phyloP scores from a whole-genome alignment of 2,113 vertebrate species.

The Mellivora capensis region DNA sequence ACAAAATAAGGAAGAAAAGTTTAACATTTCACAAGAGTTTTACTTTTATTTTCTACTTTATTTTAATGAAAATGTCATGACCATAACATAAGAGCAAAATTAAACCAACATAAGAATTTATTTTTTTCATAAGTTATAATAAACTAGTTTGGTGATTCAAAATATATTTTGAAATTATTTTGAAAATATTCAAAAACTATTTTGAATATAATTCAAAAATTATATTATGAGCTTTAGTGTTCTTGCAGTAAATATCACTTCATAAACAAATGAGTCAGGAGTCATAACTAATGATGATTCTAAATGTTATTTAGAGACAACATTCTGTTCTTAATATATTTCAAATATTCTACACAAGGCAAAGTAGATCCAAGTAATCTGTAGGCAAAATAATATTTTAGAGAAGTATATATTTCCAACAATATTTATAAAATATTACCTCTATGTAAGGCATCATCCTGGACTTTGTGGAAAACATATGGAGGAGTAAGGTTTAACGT shows the following conservation, averaged over 20 bases:
- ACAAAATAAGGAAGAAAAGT: background rate
- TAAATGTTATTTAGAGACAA: background rate
- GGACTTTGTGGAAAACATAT: background rate
- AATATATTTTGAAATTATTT: no score
- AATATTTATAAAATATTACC: background rate
- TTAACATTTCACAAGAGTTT: background rate
- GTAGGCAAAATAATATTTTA: background rate
- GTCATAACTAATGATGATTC: background rate
- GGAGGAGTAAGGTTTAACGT: background rate
- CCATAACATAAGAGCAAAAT: background rate
- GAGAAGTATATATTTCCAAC: background rate
- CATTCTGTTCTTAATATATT: background rate
- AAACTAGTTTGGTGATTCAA: background rate
- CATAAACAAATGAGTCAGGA: background rate
- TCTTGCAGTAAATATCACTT: background rate
- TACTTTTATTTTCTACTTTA: background rate
- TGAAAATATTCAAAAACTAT: no score
- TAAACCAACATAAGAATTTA: background rate
- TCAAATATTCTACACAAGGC: background rate
- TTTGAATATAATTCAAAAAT: background rate
- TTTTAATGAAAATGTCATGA: background rate
- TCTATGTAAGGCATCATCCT: background rate
- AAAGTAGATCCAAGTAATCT: background rate
- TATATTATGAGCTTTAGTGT: background rate
- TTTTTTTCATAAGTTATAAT: background rate